These are phyloP conservation scores for Podiceps cristatus DNA, from an alignment of 2,113 vertebrate genomes.

Conservation along the genomic window DNA sequence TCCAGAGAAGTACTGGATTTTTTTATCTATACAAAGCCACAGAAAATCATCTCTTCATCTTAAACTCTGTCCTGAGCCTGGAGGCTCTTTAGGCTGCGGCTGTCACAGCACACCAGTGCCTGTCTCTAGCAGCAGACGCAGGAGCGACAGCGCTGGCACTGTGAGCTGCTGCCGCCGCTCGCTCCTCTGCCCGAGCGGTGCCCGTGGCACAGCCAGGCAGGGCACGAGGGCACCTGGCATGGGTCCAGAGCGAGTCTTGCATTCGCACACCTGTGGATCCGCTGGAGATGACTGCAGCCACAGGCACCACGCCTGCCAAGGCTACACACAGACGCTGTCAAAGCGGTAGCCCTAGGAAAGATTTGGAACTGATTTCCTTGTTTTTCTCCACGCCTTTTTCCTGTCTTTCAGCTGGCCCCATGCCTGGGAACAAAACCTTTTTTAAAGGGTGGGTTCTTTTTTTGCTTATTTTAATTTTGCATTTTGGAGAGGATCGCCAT, in stretches of 20 bases:
- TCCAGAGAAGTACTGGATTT: background rate
- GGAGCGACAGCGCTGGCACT: background rate
- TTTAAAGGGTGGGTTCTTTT: background rate
- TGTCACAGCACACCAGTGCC: fast-evolving
- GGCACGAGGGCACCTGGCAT: fast-evolving
- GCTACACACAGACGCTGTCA: background rate
- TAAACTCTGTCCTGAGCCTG: background rate
- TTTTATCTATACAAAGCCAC: background rate
- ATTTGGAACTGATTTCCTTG: background rate
- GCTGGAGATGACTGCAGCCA: background rate
- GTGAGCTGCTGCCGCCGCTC: fast-evolving
- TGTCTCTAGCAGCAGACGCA: background rate
- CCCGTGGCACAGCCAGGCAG: background rate
- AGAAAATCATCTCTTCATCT: background rate
- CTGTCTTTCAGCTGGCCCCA: background rate
- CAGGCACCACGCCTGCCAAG: background rate
- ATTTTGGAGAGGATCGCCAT: background rate
- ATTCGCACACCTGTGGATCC: background rate
- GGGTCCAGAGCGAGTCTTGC: fast-evolving
- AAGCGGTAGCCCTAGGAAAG: background rate
- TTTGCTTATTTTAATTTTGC: background rate
- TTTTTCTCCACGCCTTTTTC: background rate
- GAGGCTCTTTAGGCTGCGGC: fast-evolving
- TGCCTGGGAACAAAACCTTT: background rate
- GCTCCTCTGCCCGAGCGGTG: fast-evolving